These are phyloP conservation scores for Tenualosa thibaudeaui DNA, from an alignment of 2,797 vertebrate species.

Conservation along the genomic window DNA sequence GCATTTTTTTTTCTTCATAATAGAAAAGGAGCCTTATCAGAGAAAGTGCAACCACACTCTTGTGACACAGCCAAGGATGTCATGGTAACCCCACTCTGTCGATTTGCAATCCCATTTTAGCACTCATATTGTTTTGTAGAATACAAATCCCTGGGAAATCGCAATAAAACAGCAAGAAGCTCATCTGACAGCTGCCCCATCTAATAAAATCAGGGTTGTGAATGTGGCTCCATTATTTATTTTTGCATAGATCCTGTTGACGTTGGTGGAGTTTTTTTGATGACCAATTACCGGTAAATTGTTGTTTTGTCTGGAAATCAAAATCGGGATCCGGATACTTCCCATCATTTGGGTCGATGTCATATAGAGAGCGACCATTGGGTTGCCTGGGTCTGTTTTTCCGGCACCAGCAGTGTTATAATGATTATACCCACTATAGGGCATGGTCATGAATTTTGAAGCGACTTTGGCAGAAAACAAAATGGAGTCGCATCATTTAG, in stretches of 20 bases:
- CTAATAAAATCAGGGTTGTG: background rate
- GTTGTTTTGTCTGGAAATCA: background rate
- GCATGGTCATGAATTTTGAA: background rate
- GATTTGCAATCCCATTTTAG: background rate
- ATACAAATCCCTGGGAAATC: background rate
- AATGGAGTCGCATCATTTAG: background rate
- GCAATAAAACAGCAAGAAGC: background rate
- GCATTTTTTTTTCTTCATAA: background rate
- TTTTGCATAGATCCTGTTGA: no score
- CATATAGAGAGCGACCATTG: background rate
- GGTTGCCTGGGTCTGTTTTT: background rate
- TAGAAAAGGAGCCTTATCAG: background rate
- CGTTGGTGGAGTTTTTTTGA: background rate
- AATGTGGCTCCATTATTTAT: background rate
- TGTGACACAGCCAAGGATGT: background rate
- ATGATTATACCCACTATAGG: background rate
- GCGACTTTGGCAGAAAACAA: background rate
- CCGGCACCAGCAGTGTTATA: background rate
- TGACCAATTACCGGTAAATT: background rate
- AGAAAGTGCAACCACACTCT: background rate
- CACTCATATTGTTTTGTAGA: background rate
- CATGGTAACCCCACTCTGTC: background rate
- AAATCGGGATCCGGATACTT: background rate
- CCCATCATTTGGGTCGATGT: background rate
- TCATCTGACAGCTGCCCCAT: background rate